phyloP scores from a whole-genome alignment of 92 coral and sea anemone genomes.

The Paragorgia papillata region DNA sequence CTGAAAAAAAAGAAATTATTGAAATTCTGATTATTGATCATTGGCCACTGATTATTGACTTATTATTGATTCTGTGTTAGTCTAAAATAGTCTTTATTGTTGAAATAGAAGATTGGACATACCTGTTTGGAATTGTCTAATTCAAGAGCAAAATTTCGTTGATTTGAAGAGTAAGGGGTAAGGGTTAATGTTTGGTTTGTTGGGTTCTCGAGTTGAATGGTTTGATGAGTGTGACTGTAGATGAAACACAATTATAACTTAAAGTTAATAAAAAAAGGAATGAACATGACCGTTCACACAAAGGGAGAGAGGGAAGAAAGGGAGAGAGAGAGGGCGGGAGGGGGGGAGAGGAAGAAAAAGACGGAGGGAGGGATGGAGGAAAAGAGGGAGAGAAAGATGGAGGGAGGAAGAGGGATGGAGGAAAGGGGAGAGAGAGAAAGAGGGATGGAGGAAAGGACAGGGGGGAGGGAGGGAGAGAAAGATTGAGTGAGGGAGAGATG shows the following conservation, averaged over 20 bases:
- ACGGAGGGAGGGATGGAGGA: no score
- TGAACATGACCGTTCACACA: not conserved
- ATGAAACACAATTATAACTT: not conserved
- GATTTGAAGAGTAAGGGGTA: slow-evolving; percentile 77
- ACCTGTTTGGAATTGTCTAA: slow-evolving; percentile 73
- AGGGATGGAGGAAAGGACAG: no score
- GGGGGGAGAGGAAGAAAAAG: no score
- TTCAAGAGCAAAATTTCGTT: slow-evolving; percentile 75
- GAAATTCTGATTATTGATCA: not conserved
- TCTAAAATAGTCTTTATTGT: no score
- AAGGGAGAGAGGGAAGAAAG: not conserved
- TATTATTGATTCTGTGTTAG: no score
- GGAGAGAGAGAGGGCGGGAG: no score
- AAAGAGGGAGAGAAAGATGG: no score
- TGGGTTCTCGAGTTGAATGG: slow-evolving; percentile 91
- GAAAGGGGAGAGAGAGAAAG: no score
- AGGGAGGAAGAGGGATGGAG: no score
- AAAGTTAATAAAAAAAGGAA: not conserved
- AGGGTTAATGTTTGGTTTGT: slow-evolving; percentile 74
- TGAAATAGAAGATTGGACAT: not conserved
- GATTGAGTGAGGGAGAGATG: no score
- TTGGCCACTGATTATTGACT: no score
- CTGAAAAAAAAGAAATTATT: slow-evolving; percentile 29
- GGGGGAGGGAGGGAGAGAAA: no score
- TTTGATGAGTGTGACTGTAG: slow-evolving; percentile 87